These are phyloP conservation scores for Achatina immaculata DNA, from an alignment of 1,140 invertebrate genomes.

Conservation along the genomic window DNA sequence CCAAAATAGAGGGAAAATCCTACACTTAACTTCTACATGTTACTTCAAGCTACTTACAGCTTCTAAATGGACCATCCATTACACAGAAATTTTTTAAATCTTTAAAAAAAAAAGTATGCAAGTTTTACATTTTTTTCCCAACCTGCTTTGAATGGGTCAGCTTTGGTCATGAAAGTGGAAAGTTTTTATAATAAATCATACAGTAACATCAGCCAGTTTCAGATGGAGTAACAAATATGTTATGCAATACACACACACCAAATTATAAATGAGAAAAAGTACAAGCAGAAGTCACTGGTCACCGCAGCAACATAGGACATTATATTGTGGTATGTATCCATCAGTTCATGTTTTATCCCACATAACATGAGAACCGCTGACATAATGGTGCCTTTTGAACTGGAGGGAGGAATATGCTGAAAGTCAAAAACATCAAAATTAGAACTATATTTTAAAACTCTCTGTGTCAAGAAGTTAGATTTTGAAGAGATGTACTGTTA, in stretches of 20 bases:
- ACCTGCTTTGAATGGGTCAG: too few species aligned
- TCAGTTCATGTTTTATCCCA: conserved; percentile 13
- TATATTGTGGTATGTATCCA: not conserved
- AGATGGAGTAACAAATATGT: not conserved
- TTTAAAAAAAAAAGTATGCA: too few species aligned
- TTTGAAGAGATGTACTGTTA: not conserved
- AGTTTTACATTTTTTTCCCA: too few species aligned
- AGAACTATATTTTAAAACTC: not conserved
- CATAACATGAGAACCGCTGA: conserved; percentile 17
- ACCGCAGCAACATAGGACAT: not conserved
- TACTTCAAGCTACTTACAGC: too few species aligned
- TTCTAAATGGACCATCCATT: too few species aligned
- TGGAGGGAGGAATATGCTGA: not conserved
- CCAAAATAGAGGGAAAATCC: too few species aligned
- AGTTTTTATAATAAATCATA: too few species aligned
- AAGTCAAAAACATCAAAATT: not conserved
- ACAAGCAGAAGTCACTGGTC: conserved; percentile 3
- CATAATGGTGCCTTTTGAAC: not conserved
- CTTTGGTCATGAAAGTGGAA: too few species aligned
- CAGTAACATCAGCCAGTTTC: too few species aligned
- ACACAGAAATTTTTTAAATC: too few species aligned
- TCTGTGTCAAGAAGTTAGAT: not conserved
- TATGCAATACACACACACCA: not conserved
- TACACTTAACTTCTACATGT: too few species aligned
- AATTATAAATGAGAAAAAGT: conserved; percentile 16